These are phyloP conservation scores for Dryoscopus gambensis DNA, from an alignment of 2,113 vertebrate species.

Conservation along the genomic window DNA sequence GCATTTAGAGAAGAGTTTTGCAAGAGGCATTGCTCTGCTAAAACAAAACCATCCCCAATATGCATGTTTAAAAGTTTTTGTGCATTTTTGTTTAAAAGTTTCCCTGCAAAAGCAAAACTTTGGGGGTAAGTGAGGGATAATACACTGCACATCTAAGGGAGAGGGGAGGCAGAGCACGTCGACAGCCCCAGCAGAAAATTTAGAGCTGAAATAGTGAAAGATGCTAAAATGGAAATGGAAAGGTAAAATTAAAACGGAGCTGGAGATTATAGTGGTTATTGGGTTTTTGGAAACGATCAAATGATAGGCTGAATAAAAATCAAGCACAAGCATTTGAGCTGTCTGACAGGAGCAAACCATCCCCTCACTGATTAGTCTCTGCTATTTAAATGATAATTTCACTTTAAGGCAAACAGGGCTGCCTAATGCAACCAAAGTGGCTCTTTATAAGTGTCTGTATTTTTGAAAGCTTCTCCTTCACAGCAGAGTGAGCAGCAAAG, in stretches of 20 bases:
- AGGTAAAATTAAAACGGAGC: background rate
- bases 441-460: background rate
- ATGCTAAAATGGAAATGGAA: background rate
- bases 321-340: background rate
- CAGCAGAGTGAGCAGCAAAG: background rate
- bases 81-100: background rate
- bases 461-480: constrained; percentile 42
- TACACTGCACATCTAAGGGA: background rate
- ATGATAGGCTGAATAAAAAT: constrained; percentile 17
- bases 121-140: background rate
- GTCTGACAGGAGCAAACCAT: background rate
- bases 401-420: constrained; percentile 4
- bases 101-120: background rate
- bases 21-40: background rate
- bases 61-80: background rate
- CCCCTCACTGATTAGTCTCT: background rate
- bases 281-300: background rate
- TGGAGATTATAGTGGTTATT: background rate
- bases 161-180: background rate
- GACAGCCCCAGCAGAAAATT: background rate
- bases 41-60: background rate
- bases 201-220: background rate
- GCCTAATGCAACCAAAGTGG: background rate
- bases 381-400: constrained; percentile 54
- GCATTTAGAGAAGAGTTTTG: background rate